Evolutionary conservation across 2,888 invertebrate genomes (phyloP).

Genomic region (Tinea pellionella): DNA sequence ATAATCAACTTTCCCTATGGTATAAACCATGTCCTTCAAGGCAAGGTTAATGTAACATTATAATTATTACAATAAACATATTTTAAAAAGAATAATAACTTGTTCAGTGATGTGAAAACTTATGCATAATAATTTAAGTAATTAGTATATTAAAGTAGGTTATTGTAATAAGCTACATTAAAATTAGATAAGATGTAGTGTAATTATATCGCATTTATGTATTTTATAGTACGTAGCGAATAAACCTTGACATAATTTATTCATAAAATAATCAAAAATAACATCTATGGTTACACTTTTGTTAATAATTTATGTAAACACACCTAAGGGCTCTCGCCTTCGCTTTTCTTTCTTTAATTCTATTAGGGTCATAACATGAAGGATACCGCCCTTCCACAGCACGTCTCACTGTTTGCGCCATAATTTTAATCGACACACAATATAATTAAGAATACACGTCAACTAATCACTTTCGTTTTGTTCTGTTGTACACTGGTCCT

Average conservation of each 20-base stretch:
- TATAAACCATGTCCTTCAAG: too few relatives aligned
- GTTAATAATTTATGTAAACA: slow-evolving; percentile 18
- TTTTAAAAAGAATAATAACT: too few relatives aligned
- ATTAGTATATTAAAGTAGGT: too few relatives aligned
- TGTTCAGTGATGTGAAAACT: too few relatives aligned
- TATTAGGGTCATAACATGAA: slow-evolving; percentile 77
- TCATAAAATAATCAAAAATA: background rate
- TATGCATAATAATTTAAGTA: too few relatives aligned
- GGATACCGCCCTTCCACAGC: slow-evolving; percentile 81
- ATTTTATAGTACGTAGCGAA: background rate
- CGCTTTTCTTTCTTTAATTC: slow-evolving; percentile 80
- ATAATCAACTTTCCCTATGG: too few relatives aligned
- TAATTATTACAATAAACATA: background rate
- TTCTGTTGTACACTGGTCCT: slow-evolving; percentile 59
- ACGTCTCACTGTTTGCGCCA: slow-evolving; percentile 79
- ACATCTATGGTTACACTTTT: background rate
- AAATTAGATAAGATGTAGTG: background rate
- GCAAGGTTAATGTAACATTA: background rate
- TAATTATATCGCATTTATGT: background rate
- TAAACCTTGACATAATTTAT: background rate
- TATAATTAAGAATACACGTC: slow-evolving; percentile 33
- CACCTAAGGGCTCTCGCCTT: slow-evolving; percentile 72
- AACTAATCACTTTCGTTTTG: slow-evolving; percentile 65
- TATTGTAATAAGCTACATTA: background rate
- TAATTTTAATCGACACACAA: slow-evolving; percentile 38